A percentile compares a stretch with the other conserved stretches of the same genome.
Evolutionary conservation across 2,888 invertebrate genomes (phyloP).

Genomic region (Balanococcus diminutus): DNA sequence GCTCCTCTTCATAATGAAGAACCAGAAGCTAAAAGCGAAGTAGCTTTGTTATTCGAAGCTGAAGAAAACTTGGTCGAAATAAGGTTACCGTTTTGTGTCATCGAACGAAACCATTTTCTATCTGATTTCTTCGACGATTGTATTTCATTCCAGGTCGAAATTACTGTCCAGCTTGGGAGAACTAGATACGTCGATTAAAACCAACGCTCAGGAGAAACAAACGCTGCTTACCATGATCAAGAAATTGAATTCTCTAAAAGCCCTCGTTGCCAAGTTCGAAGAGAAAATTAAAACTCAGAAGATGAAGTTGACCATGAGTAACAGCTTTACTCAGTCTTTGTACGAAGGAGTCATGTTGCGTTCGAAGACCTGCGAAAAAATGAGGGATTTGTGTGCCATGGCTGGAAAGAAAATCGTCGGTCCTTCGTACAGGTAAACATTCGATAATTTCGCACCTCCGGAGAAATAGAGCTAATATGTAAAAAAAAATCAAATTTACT

Average conservation of each 20-base stretch:
- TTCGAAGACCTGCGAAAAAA: conserved; percentile 1
- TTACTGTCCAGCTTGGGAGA: not conserved
- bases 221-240: not conserved
- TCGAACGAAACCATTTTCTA: not conserved
- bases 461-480: too few species aligned
- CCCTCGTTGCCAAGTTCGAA: not conserved
- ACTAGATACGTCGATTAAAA: not conserved
- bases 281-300: conserved; percentile 2
- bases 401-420: not conserved
- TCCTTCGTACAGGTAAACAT: not conserved
- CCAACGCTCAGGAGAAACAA: not conserved
- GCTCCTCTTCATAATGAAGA: not conserved
- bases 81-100: not conserved
- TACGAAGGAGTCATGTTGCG: not conserved
- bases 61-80: conserved; percentile 20
- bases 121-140: not conserved
- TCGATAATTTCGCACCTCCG: too few species aligned
- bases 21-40: not conserved
- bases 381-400: conserved; percentile 1
- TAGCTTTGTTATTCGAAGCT: not conserved
- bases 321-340: not conserved
- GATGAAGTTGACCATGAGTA: conserved; percentile 25
- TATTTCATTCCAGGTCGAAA: not conserved
- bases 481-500: too few species aligned
- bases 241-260: not conserved